Percentiles rank a stretch among this genome's conserved stretches.
Evolutionary conservation across 2,797 vertebrate genomes (phyloP).

Genomic region (Buceros bicornis): DNA sequence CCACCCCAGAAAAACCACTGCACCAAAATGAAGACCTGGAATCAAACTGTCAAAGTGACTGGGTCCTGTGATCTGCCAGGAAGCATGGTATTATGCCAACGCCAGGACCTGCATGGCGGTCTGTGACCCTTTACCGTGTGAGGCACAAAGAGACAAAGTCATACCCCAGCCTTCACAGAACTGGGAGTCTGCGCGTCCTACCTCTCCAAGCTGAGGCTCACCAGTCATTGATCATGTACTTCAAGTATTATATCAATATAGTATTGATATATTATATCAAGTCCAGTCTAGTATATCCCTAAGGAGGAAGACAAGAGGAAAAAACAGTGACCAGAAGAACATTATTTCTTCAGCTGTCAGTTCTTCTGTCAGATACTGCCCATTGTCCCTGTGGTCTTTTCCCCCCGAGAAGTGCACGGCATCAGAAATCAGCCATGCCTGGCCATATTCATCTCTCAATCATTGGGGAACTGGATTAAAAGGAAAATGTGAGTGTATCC

Average conservation of each 20-base stretch:
- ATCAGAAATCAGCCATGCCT: not conserved
- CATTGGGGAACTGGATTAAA: not conserved
- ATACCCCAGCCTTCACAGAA: not conserved
- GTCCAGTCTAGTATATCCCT: not conserved
- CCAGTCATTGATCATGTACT: not conserved
- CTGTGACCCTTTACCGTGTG: not conserved
- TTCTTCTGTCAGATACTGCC: not conserved
- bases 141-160: not conserved
- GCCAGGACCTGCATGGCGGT: not conserved
- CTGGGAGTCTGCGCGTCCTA: rapidly evolving
- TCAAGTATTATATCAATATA: not conserved
- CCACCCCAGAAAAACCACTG: not conserved
- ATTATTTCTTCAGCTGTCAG: not conserved
- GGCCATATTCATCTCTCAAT: not conserved
- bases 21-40: not conserved
- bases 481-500: not conserved
- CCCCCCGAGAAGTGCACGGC: not conserved
- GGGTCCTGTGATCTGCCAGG: not conserved
- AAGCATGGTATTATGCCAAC: rapidly evolving
- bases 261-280: not conserved
- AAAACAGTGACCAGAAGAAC: not conserved
- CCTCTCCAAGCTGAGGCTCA: not conserved
- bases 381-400: rapidly evolving
- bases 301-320: not conserved
- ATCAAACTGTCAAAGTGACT: rapidly evolving